Evolutionary conservation across 2,113 vertebrate species (phyloP).

Genomic region (Naja naja): DNA sequence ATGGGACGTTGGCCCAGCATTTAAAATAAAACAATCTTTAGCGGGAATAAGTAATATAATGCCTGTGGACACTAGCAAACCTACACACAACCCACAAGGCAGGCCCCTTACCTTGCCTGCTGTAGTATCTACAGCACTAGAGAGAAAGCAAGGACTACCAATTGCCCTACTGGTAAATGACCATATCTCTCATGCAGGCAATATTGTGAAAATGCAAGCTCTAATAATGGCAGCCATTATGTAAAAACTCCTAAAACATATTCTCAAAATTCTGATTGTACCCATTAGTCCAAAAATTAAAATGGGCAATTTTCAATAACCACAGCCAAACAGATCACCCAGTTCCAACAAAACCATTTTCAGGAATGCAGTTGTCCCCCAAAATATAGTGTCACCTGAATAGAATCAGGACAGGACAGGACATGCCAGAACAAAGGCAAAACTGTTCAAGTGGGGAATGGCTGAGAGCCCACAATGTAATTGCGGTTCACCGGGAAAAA

Average conservation of each 20-base stretch:
- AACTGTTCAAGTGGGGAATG: no score
- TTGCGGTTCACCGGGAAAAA: no score
- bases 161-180: neutral
- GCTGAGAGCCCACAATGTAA: no score
- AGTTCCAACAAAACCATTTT: no score
- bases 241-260: neutral
- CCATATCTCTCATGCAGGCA: neutral
- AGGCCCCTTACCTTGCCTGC: neutral
- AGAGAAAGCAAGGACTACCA: neutral
- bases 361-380: no score
- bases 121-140: neutral
- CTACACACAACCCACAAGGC: neutral
- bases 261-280: neutral
- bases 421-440: no score
- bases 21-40: neutral
- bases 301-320: no score
- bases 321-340: no score
- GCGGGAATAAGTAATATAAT: neutral
- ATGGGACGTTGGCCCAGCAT: neutral
- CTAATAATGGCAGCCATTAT: neutral
- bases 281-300: neutral
- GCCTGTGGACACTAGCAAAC: neutral
- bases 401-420: no score
- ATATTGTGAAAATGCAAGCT: neutral
- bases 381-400: no score